phyloP scores from a whole-genome alignment of 2,797 vertebrate species.

The Australoheros facetus region DNA sequence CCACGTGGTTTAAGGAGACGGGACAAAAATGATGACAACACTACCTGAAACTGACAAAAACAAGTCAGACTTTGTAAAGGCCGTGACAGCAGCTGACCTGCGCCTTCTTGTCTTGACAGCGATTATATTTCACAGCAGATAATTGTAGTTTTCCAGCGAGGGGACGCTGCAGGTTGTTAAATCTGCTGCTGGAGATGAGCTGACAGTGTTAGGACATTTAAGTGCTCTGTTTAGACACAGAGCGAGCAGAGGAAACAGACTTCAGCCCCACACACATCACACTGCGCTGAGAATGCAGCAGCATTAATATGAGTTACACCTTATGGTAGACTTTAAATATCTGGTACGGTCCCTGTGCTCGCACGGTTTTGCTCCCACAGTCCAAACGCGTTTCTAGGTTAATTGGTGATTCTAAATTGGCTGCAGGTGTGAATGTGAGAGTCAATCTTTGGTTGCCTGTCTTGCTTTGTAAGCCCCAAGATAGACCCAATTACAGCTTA shows the following conservation, averaged over 20 bases:
- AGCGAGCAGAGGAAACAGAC: not conserved
- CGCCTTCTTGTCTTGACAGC: not conserved
- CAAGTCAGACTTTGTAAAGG: not conserved
- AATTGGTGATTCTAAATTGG: rapidly evolving
- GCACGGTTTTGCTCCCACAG: not conserved
- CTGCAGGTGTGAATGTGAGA: not conserved
- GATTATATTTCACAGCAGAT: not conserved
- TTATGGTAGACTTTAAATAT: not conserved
- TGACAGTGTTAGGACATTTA: not conserved
- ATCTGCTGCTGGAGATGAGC: not conserved
- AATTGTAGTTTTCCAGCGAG: not conserved
- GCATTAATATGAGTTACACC: not conserved
- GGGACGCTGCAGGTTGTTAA: not conserved
- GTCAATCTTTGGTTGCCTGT: not conserved
- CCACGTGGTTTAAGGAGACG: not conserved
- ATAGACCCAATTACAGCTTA: not conserved
- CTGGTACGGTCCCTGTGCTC: not conserved
- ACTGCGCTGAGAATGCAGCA: not conserved
- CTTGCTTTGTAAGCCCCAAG: too few relatives aligned
- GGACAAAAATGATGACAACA: not conserved
- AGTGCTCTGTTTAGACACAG: not conserved
- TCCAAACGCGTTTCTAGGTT: not conserved
- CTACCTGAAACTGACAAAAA: not conserved
- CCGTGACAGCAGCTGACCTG: not conserved
- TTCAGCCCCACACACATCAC: not conserved